A percentile compares a stretch with the other conserved stretches of the same genome.
Conservation (phyloP, 2,888 invertebrate species). For the Erebia palarica region DNA sequence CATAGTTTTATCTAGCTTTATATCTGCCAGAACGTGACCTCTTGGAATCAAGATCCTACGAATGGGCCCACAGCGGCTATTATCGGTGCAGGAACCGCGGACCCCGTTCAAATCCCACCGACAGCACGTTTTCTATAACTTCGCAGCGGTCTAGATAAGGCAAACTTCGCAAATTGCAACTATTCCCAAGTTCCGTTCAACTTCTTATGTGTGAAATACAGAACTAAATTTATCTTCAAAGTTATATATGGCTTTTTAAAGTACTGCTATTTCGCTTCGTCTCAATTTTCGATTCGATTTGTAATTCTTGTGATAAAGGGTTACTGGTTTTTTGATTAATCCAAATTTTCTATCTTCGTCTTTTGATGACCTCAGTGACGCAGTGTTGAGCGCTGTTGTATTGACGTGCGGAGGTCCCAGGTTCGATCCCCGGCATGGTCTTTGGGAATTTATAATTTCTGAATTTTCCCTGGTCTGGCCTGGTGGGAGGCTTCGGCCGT, state of each 20-base stretch:
- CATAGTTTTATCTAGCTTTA: constrained; percentile 27
- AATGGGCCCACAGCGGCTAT: constrained; percentile 40
- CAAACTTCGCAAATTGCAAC: constrained; percentile 41
- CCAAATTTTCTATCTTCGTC: background rate
- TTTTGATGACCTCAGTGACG: no score
- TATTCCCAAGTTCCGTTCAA: constrained; percentile 30
- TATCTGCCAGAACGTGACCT: constrained; percentile 27
- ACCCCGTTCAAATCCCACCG: constrained; percentile 39
- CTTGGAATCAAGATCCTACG: constrained; percentile 32
- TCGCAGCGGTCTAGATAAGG: constrained; percentile 39
- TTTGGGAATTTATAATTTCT: no score
- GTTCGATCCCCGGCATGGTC: no score
- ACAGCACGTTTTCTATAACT: constrained; percentile 43
- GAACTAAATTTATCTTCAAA: constrained; percentile 32
- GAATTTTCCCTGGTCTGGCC: no score
- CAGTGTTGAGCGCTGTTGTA: no score
- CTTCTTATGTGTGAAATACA: constrained; percentile 35
- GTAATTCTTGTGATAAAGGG: background rate
- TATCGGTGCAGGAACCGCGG: constrained; percentile 31
- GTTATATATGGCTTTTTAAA: constrained; percentile 26
- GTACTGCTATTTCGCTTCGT: background rate
- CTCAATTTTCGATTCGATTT: background rate
- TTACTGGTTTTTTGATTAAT: background rate
- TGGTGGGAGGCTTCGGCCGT: no score
- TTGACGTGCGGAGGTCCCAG: no score